Base-by-base conservation (phyloP, 2,113 vertebrate genomes). In the Dendrocopos noguchii region DNA sequence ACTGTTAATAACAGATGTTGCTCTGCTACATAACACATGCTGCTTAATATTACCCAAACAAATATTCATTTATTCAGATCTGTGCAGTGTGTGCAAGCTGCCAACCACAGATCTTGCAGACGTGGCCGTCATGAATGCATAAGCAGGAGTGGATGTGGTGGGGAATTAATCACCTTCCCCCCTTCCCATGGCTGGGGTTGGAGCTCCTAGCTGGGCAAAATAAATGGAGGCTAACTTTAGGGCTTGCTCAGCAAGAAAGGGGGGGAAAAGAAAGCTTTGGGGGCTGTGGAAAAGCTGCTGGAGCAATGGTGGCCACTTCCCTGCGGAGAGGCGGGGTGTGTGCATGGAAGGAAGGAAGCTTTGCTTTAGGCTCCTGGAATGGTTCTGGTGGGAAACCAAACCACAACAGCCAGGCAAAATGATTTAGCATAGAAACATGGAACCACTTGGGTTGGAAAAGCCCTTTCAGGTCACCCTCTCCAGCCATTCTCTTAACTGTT, bases 1-100 rank as follows among this genome's bases (percentile, higher is more conserved):
- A 94, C 80, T 93, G 96, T 91, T 94, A 96, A 96, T 94, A 97
- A 96, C 96, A 98, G 97, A 97, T 97, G 97, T 95, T 93, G 79
- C 95, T 95, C 93, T 96, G 94, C 89, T 79, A 96, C 97, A 94
- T 96, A 96, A 90, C 96, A 97, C 96, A 97, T 93, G 97, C 97
- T 97, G 97, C 95, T 97, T 97, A 96, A 97, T 96, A 97, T 94
- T 95, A 97, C 95, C 97, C 96, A 97, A 97, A 97, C 97, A 97
- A 97, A 97, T 97, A 98, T 97, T 98, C 97, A 97, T 96, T 94
- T 97, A 94, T 97, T 97, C 96, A 77, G 96, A 93, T 97, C 94
- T 77, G 94, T 94, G 96, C 95, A 93, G 89, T 80, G 84, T 93
- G 93, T 96, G 91, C 94, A 95, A 97, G 95, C 96, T 95, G 97